Conservation (phyloP, 2,888 invertebrate genomes). For the Carcina quercana region DNA sequence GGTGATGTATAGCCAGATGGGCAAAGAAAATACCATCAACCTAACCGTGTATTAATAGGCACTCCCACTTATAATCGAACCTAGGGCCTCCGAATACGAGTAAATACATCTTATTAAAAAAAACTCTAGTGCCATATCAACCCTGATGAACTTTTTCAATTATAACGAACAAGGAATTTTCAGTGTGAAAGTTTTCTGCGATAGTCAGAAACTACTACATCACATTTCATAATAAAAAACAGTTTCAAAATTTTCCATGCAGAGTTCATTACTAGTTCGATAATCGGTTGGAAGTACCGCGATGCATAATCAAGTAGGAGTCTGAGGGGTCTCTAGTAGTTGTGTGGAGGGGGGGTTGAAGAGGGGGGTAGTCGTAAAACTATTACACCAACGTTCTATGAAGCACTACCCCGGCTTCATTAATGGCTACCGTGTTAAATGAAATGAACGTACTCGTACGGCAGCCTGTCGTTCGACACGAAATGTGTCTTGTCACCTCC, state of each 20-base stretch:
- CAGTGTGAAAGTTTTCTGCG: no score
- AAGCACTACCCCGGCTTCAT: conserved; percentile 63
- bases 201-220: not conserved
- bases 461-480: no score
- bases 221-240: conserved; percentile 11
- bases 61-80: no score
- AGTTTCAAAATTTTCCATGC: conserved; percentile 37
- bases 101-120: no score
- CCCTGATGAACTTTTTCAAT: no score
- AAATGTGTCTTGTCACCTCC: no score
- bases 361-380: conserved; percentile 55
- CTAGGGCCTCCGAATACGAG: no score
- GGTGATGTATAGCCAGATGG: no score
- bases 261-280: conserved; percentile 67
- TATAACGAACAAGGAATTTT: no score
- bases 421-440: conserved; percentile 57
- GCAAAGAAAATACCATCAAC: no score
- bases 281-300: conserved; percentile 64
- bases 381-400: conserved; percentile 66
- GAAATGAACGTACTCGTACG: conserved; percentile 10
- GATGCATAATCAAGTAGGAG: conserved; percentile 69
- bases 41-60: no score
- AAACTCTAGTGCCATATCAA: no score
- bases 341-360: conserved; percentile 22
- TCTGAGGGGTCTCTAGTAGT: conserved; percentile 28